These are phyloP conservation scores for Diabrotica virgifera DNA, from an alignment of 1,140 invertebrate genomes.

Conservation along the genomic window DNA sequence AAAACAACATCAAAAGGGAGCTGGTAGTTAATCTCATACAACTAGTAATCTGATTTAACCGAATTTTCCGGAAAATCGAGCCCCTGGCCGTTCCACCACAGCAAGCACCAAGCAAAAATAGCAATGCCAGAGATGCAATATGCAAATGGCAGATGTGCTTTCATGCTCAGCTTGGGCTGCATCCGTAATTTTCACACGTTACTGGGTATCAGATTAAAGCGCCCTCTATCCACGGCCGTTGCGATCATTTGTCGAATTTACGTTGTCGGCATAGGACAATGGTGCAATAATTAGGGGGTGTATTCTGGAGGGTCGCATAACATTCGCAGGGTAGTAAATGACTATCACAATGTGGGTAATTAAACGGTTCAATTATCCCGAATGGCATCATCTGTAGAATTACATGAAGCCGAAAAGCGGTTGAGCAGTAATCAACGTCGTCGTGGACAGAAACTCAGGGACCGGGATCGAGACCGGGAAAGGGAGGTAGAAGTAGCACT, in stretches of 20 bases:
- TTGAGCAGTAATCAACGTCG: neutral
- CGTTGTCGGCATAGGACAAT: neutral
- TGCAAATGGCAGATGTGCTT: neutral
- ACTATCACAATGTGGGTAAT: slow-evolving; percentile 1
- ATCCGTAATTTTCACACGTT: slow-evolving; percentile 2
- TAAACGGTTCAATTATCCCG: neutral
- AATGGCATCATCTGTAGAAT: neutral
- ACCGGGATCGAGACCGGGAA: too few relatives aligned
- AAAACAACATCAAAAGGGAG: too few relatives aligned
- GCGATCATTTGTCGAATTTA: neutral
- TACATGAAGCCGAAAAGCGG: neutral
- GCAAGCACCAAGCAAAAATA: neutral
- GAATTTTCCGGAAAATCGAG: too few relatives aligned
- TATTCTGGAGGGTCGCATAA: neutral
- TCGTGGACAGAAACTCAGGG: too few relatives aligned
- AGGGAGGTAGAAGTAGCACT: too few relatives aligned
- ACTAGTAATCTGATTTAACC: too few relatives aligned
- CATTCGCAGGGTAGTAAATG: neutral
- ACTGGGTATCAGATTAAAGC: neutral
- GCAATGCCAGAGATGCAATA: neutral
- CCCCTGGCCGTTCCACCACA: too few relatives aligned
- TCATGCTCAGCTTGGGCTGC: neutral
- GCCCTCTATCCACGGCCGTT: neutral
- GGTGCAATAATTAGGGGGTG: neutral
- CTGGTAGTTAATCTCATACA: too few relatives aligned